A percentile compares a stretch with the other conserved stretches of the same genome.
phyloP scores from a whole-genome alignment of 92 coral and sea anemone genomes.

The Phenganax stokvisi region DNA sequence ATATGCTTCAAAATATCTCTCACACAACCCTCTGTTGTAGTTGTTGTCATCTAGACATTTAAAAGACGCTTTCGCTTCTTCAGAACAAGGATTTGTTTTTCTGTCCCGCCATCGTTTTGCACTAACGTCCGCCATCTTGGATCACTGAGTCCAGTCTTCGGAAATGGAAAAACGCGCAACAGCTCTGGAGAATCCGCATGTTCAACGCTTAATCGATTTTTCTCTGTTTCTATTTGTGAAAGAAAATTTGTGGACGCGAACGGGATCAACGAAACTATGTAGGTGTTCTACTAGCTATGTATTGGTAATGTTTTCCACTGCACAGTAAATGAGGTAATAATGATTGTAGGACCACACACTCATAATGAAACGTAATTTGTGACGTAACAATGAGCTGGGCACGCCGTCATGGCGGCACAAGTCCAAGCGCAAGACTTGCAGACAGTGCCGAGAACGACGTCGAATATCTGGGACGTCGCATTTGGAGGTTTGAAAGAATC shows the following conservation, averaged over 20 bases:
- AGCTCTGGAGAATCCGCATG: background rate
- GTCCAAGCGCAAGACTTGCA: conserved; percentile 1
- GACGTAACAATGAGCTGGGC: background rate
- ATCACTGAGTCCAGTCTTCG: conserved; percentile 17
- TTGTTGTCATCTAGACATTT: conserved; percentile 80
- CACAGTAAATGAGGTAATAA: too few species aligned
- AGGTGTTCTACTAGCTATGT: too few species aligned
- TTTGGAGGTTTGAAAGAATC: conserved; percentile 10
- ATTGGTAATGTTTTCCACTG: too few species aligned
- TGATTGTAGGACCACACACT: too few species aligned
- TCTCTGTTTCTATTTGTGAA: background rate
- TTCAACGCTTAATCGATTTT: too few species aligned
- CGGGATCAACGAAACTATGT: too few species aligned
- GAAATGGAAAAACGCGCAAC: background rate
- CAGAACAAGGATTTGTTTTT: conserved; percentile 78
- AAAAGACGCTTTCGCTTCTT: conserved; percentile 79
- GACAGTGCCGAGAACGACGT: conserved; percentile 6
- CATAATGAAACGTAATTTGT: too few species aligned
- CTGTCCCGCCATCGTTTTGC: conserved; percentile 55
- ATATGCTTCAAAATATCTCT: conserved; percentile 77
- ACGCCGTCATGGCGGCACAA: background rate
- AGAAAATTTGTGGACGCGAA: background rate
- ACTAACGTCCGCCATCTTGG: conserved; percentile 74
- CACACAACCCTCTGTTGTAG: conserved; percentile 70
- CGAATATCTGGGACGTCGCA: conserved; percentile 26